Percentiles rank a stretch among this genome's conserved stretches.
phyloP scores from a whole-genome alignment of 2,888 invertebrate genomes.

The Oligia fasciuncula region DNA sequence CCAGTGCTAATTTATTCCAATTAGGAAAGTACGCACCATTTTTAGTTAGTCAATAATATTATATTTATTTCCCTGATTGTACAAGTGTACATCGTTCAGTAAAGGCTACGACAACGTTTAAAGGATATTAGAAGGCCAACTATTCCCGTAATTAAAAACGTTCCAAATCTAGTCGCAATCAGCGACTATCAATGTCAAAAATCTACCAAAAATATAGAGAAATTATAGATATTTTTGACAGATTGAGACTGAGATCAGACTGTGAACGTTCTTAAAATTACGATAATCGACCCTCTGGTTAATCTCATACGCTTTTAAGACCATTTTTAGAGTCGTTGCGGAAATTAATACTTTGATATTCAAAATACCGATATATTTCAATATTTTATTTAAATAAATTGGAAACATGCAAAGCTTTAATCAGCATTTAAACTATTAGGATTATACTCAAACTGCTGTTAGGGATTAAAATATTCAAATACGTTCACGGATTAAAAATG shows the following conservation, averaged over 20 bases:
- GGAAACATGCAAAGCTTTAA: constrained; percentile 5
- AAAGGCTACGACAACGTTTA: no score
- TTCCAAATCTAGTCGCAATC: no score
- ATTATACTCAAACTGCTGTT: constrained; percentile 25
- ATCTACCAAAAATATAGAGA: no score
- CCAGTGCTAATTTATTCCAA: not conserved
- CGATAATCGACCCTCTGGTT: not conserved
- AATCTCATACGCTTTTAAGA: not conserved
- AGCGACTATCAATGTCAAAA: no score
- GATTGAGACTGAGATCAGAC: no score
- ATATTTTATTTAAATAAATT: constrained; percentile 18
- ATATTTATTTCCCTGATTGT: no score
- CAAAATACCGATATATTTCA: not conserved
- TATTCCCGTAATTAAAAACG: no score
- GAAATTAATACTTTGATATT: not conserved
- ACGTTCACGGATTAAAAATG: constrained; percentile 3
- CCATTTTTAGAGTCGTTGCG: not conserved
- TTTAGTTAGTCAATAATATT: not conserved
- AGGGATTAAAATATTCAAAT: constrained; percentile 30
- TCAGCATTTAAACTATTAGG: constrained; percentile 33
- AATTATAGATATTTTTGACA: no score
- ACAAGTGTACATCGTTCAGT: no score
- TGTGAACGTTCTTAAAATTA: no score
- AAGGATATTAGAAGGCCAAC: no score
- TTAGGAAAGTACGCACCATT: not conserved